Evolutionary conservation across 2,888 invertebrate species (phyloP), one percentile per base, ranked within the genome.

Genomic region (Therioaphis trifolii): DNA sequence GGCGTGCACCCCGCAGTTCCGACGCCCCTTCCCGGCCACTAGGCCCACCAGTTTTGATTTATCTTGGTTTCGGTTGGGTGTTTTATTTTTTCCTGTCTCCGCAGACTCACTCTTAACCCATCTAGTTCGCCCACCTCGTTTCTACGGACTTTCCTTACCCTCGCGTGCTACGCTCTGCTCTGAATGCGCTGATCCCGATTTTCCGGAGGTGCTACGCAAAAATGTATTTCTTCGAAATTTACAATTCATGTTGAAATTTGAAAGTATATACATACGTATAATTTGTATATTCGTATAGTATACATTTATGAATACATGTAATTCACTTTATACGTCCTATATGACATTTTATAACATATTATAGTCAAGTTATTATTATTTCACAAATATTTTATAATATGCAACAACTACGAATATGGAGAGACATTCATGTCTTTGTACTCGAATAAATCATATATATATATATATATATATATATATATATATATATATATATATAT

Each of bases 1-100:
- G 82, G 82, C 72, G 68, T n/a, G 55, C 27, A 11, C 15, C 71
- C 15, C 43, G 24, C 43, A 1, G 35, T 35, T 35, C 66, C 46
- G 4, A 24, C 0, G 9, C 61, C 46, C 58, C 52, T 76, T 61
- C 35, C 69, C 27, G 43, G 7, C 43, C 58, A 2, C 24, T 21
- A 29, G 2, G 21, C 46, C 49, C 63, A 12, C 61, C 71, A 72
- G 46, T 82, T 82, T 82, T 82, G 82, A 82, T 82, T 82, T 82
- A 82, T 82, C 63, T 49, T 40, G 46, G 52, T 74, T 49, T 74
- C 18, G 63, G 63, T 29, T 35, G 3, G 63, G 46, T 29, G 66
- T 66, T 77, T 66, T 52, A 63, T 76, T 76, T 66, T 66, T n/a
- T 52, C 49, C 21, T 15, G 5, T 63, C 49, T 29, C 7, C 63